phyloP scores from a whole-genome alignment of 1,140 invertebrate species.

The Asbolus verrucosus region DNA sequence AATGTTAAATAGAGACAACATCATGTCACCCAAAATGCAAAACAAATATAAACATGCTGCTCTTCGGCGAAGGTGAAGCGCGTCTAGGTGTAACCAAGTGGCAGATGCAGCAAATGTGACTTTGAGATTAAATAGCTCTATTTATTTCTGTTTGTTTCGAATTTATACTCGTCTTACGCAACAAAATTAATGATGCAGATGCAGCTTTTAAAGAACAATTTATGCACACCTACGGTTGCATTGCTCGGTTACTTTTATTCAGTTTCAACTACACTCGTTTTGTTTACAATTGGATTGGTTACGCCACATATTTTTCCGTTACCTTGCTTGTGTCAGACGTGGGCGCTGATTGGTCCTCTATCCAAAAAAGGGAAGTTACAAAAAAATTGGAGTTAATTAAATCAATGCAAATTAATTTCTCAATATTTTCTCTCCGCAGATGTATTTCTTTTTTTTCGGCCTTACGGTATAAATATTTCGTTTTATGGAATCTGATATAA shows the following conservation, averaged over 20 bases:
- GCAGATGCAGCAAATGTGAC: no score
- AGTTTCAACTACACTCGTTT: neutral
- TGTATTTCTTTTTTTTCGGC: no score
- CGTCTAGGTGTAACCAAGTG: neutral
- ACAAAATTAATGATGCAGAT: no score
- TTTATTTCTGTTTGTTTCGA: no score
- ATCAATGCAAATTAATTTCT: constrained; percentile 12
- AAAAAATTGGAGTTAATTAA: constrained; percentile 18
- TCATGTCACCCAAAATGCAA: constrained; percentile 29
- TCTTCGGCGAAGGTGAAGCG: neutral
- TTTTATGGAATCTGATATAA: no score
- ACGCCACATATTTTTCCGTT: constrained; percentile 5
- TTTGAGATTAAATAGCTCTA: no score
- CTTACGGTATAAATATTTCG: no score
- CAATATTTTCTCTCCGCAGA: neutral
- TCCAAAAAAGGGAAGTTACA: constrained; percentile 20
- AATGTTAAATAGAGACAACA: constrained; percentile 32
- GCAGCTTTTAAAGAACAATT: no score
- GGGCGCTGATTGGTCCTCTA: constrained; percentile 17
- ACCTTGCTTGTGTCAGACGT: neutral
- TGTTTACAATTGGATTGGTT: neutral
- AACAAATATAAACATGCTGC: constrained; percentile 24
- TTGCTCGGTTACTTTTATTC: neutral
- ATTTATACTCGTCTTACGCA: no score
- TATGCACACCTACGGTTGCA: neutral